Conservation (phyloP, 2,888 invertebrate genomes). For the Clivina fossor region DNA sequence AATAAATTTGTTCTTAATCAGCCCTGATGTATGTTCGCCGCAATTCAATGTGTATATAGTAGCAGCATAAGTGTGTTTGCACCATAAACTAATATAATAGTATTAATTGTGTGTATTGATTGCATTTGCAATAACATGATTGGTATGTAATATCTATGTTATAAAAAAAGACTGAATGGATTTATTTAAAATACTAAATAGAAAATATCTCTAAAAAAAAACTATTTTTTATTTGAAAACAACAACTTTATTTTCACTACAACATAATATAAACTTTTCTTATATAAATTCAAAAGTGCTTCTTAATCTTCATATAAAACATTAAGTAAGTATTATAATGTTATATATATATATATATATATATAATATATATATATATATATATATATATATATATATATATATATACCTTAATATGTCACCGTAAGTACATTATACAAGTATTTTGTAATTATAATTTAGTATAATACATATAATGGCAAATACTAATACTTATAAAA, state of each 20-base stretch:
- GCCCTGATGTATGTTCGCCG: conserved; percentile 46
- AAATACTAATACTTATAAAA: neutral
- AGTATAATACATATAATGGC: neutral
- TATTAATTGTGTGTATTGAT: conserved; percentile 55
- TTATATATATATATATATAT: too few relatives aligned
- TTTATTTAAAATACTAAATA: conserved; percentile 56
- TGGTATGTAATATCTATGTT: conserved; percentile 56
- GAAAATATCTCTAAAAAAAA: conserved; percentile 39
- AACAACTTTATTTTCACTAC: too few relatives aligned
- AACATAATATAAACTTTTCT: too few relatives aligned
- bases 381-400: too few relatives aligned
- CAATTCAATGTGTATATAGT: conserved; percentile 47
- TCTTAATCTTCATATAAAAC: too few relatives aligned
- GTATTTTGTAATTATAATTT: too few relatives aligned
- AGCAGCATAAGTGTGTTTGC: conserved; percentile 51
- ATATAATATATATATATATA: too few relatives aligned
- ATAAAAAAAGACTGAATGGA: conserved; percentile 57
- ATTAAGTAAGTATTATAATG: too few relatives aligned
- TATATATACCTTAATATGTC: too few relatives aligned
- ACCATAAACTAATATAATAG: conserved; percentile 55
- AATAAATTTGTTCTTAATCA: conserved; percentile 28
- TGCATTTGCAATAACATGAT: conserved; percentile 56
- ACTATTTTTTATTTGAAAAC: conserved; percentile 13
- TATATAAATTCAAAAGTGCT: too few relatives aligned
- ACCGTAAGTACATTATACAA: too few relatives aligned